Conservation (phyloP, 2,113 vertebrate species). For the Thamnaconus septentrionalis region DNA sequence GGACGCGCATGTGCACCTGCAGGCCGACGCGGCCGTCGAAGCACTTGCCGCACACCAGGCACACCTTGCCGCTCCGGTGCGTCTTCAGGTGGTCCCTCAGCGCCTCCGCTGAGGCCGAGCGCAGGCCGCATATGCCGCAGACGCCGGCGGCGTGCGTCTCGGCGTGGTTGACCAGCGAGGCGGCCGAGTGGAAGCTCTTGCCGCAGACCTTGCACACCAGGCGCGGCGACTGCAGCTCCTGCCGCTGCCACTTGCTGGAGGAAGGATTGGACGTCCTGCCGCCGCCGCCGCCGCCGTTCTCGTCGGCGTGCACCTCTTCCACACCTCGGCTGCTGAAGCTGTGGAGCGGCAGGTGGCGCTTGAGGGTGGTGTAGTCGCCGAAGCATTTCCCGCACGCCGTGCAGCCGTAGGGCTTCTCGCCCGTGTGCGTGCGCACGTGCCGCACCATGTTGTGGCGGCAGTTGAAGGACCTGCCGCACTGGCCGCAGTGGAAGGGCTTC, state of each 20-base stretch:
- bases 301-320: no score
- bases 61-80: constrained; percentile 51
- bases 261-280: not conserved
- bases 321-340: no score
- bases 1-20: constrained; percentile 55
- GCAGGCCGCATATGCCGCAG: constrained; percentile 44
- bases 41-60: constrained; percentile 56
- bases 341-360: constrained; percentile 31
- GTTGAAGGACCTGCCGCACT: constrained; percentile 65
- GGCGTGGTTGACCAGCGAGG: constrained; percentile 55
- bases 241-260: no score
- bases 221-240: not conserved
- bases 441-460: constrained; percentile 63
- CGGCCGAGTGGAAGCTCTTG: constrained; percentile 46
- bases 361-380: constrained; percentile 41
- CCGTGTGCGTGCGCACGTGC: constrained; percentile 15
- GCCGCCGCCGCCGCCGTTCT: rapidly evolving
- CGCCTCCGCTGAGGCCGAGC: constrained; percentile 13
- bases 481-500: constrained; percentile 59
- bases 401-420: not conserved
- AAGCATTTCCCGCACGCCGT: constrained; percentile 50
- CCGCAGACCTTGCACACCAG: constrained; percentile 45
- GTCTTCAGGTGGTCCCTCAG: constrained; percentile 46
- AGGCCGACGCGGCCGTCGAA: constrained; percentile 45
- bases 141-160: constrained; percentile 34